Evolutionary conservation across 2,113 vertebrate species (phyloP).

Genomic region (Ondatra zibethicus): DNA sequence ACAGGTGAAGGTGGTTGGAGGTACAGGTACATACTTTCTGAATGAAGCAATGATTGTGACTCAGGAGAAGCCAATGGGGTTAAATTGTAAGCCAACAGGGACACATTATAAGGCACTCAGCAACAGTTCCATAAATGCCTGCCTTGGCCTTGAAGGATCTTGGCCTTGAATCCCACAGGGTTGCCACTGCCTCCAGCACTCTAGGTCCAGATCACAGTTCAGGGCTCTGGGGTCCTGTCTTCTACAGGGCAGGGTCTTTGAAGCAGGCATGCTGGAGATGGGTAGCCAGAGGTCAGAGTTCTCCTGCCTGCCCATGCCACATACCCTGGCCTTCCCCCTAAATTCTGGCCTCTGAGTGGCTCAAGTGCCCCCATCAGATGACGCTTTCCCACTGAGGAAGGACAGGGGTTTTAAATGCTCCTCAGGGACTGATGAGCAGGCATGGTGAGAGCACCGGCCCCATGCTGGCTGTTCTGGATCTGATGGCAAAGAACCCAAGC

Average conservation of each 20-base stretch:
- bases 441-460: neutral
- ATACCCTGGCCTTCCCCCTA: neutral
- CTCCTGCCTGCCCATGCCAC: neutral
- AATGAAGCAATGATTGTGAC: neutral
- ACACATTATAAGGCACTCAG: neutral
- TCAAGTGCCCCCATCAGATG: neutral
- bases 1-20: neutral
- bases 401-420: neutral
- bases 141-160: too few species aligned
- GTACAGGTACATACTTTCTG: neutral
- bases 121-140: neutral
- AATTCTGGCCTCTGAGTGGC: neutral
- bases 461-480: neutral
- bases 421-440: rapidly evolving
- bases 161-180: neutral
- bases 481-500: too few species aligned
- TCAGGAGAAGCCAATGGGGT: neutral
- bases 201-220: neutral
- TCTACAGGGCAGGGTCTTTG: neutral
- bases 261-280: rapidly evolving
- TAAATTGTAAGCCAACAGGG: neutral
- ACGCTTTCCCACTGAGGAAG: neutral
- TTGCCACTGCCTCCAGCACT: neutral
- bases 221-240: too few species aligned
- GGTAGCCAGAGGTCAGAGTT: neutral